A percentile compares a stretch with the other conserved stretches of the same genome.
phyloP scores from a whole-genome alignment of 2,888 invertebrate species.

The Drosophila imparisetae region DNA sequence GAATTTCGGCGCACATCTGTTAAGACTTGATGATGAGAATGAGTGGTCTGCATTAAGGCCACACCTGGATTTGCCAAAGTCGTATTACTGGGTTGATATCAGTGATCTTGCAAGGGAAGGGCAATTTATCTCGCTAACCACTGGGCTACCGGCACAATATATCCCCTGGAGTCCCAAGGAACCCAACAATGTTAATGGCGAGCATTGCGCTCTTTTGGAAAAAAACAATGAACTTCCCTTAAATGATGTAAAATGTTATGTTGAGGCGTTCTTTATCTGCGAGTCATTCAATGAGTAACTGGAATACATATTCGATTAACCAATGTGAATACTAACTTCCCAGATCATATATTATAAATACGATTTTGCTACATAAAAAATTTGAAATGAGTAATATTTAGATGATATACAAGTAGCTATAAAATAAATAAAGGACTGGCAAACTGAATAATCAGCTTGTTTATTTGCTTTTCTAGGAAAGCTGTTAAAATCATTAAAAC shows the following conservation, averaged over 20 bases:
- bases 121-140: constrained; percentile 12
- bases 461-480: neutral
- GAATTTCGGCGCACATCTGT: neutral
- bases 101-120: constrained; percentile 9
- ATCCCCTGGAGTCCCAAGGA: constrained; percentile 1
- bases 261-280: constrained; percentile 13
- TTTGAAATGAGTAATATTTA: neutral
- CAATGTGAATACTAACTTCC: neutral
- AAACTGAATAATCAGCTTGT: neutral
- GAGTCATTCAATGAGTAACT: constrained; percentile 10
- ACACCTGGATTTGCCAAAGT: neutral
- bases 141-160: constrained; percentile 11
- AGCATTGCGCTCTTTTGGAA: constrained; percentile 19
- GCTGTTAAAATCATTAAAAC: neutral
- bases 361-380: neutral
- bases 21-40: neutral
- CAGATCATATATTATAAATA: neutral
- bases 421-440: neutral
- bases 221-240: accelerated
- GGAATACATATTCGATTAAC: neutral
- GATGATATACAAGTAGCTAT: neutral
- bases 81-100: constrained; percentile 28
- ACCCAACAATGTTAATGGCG: constrained; percentile 10
- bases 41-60: neutral
- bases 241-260: constrained; percentile 12